Evolutionary conservation across 2,888 invertebrate genomes (phyloP), one percentile per base, ranked within the genome.

Genomic region (Cryptops parisi): DNA sequence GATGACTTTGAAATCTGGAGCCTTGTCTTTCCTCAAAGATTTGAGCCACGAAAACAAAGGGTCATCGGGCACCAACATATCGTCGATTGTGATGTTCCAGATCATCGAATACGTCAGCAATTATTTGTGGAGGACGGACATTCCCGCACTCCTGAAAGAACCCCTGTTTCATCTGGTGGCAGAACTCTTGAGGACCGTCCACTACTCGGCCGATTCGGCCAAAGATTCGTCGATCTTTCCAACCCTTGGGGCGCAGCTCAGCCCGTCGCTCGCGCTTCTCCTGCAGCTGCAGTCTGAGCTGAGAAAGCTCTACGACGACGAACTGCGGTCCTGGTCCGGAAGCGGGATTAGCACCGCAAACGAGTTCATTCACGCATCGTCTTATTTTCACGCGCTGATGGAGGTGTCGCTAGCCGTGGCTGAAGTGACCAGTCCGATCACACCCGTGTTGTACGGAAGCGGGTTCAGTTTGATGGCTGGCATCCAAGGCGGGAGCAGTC

Each of bases 341-440:
- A n/a, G n/a, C n/a, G n/a, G n/a, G n/a, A n/a, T n/a, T n/a, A n/a
- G n/a, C n/a, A n/a, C n/a, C n/a, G n/a, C n/a, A n/a, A n/a, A n/a
- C n/a, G n/a, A n/a, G n/a, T n/a, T n/a, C n/a, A n/a, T n/a, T n/a
- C n/a, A n/a, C n/a, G n/a, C 66, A 55, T 66, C 68, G 17, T 64
- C 66, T 6, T 68, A 68, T 55, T 64, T 68, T 56, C 67, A 67
- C 44, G 58, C 65, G 9, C 53, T 67, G 24, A 59, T 67, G 60
- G 68, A 68, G 52, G 62, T 64, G 4, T 64, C 62, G 43, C 58
- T 68, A 26, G 64, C 68, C 15, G 61, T 65, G 21, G 63, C 64
- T 9, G 67, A 67, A 53, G 61, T 65, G 15, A 58, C 57, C 2
- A 50, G 43, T 41, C 49, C 41, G 1, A 47, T 53, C 2, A 44